Evolutionary conservation across 2,113 vertebrate species (phyloP).

Genomic region (Pitta sordida): DNA sequence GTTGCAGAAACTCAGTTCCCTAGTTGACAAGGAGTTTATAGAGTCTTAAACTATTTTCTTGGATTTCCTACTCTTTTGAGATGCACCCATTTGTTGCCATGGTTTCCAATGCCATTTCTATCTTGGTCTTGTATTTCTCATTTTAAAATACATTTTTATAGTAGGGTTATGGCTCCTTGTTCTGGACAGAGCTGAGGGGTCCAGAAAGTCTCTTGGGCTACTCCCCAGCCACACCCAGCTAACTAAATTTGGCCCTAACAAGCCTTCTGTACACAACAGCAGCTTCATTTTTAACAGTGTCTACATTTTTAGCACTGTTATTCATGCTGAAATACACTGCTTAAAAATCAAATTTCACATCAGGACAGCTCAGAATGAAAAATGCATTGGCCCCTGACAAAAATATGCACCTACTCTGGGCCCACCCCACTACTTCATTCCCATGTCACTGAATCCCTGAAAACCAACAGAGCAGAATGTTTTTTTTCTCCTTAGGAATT

Average conservation of each 20-base stretch:
- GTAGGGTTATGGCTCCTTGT: background rate
- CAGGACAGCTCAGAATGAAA: background rate
- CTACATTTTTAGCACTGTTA: background rate
- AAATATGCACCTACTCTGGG: background rate
- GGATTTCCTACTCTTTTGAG: background rate
- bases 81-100: constrained; percentile 9
- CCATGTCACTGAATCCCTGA: background rate
- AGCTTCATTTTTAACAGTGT: background rate
- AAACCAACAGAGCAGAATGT: background rate
- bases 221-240: background rate
- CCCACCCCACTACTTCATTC: background rate
- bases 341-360: background rate
- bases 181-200: background rate
- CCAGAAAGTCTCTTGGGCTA: background rate
- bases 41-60: background rate
- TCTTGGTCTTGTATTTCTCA: background rate
- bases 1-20: background rate
- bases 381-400: background rate
- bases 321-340: background rate
- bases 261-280: accelerated
- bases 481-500: background rate
- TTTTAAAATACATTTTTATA: background rate
- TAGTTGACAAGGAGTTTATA: background rate
- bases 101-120: background rate
- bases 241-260: background rate